Percentiles rank a stretch among this genome's conserved stretches.
Conservation (phyloP, 2,888 invertebrate genomes). For the Chaitophorus viminalis region DNA sequence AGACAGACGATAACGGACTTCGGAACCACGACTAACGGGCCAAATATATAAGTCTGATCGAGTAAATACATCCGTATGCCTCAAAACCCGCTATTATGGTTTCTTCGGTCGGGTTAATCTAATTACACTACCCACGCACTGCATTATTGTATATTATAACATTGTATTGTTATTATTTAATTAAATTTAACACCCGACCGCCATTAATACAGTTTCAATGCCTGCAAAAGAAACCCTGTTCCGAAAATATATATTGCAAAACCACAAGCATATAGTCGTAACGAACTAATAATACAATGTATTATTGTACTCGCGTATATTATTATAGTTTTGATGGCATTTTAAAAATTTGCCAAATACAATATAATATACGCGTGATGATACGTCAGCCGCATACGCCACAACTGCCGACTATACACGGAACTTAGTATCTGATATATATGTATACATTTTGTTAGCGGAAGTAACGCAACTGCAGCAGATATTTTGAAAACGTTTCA, state of each 20-base stretch:
- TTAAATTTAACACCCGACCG: conserved; percentile 13
- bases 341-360: not conserved
- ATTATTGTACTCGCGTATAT: not conserved
- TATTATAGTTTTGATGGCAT: not conserved
- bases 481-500: too few species aligned
- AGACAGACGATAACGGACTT: not conserved
- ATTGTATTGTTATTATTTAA: conserved; percentile 19
- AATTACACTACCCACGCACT: not conserved
- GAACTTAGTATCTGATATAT: too few species aligned
- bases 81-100: conserved; percentile 27
- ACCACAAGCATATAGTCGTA: not conserved
- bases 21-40: not conserved
- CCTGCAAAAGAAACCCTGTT: conserved; percentile 30
- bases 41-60: not conserved
- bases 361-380: not conserved
- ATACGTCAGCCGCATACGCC: not conserved
- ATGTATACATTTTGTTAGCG: not conserved
- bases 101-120: conserved; percentile 33
- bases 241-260: not conserved
- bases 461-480: not conserved
- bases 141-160: not conserved
- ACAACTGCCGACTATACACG: too few species aligned
- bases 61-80: not conserved
- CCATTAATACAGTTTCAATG: not conserved
- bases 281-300: too few species aligned